Conservation (phyloP, 2,113 vertebrate genomes). For the Phalacrocorax aristotelis region DNA sequence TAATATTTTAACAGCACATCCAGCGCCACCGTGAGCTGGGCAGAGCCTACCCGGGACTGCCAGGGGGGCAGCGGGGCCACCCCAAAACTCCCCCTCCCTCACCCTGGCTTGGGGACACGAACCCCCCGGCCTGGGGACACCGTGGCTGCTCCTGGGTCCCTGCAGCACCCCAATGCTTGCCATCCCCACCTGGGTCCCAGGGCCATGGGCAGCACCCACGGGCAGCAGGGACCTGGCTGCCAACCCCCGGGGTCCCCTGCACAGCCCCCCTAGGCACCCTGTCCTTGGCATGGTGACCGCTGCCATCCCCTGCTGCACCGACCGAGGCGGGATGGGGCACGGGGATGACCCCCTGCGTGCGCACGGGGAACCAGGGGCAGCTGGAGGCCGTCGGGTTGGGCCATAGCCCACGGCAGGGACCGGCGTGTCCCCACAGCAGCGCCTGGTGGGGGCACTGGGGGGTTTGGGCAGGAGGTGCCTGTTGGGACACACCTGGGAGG, state of each 20-base stretch:
- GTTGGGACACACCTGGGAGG: too few relatives aligned
- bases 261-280: not conserved
- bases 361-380: too few relatives aligned
- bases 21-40: fast-evolving
- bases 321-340: not conserved
- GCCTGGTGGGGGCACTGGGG: too few relatives aligned
- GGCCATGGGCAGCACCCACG: not conserved
- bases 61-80: fast-evolving
- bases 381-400: not conserved
- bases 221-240: not conserved
- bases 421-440: not conserved
- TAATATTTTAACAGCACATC: not conserved
- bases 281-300: too few relatives aligned
- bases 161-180: fast-evolving
- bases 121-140: not conserved
- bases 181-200: fast-evolving
- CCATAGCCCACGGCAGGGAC: not conserved
- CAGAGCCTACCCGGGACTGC: not conserved
- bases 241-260: not conserved
- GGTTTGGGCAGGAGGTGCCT: not conserved
- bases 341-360: fast-evolving
- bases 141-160: not conserved
- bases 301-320: not conserved
- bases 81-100: not conserved
- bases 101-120: not conserved